Percentiles rank a stretch among this genome's conserved stretches.
Conservation (phyloP, 2,797 vertebrate species). For the Epinephelus awoara region DNA sequence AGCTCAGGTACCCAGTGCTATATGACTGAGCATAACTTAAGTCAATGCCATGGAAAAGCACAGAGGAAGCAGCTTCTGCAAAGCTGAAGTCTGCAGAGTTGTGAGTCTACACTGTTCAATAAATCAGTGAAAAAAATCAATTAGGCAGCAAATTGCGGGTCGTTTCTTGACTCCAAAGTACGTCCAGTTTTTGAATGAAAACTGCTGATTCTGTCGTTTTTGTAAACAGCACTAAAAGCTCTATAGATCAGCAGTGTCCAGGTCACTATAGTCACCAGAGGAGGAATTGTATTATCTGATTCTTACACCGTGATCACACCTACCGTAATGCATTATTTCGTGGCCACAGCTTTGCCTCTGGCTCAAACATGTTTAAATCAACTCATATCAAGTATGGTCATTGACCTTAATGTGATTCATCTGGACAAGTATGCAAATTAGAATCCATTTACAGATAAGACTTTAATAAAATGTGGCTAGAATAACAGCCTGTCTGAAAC, state of each 20-base stretch:
- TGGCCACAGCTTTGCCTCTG: slow-evolving; percentile 7
- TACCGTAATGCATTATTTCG: neutral
- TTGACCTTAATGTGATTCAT: slow-evolving; percentile 18
- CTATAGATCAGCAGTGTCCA: slow-evolving; percentile 18
- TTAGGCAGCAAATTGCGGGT: slow-evolving; percentile 33
- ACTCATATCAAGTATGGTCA: slow-evolving; percentile 8
- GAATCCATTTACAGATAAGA: slow-evolving; percentile 6
- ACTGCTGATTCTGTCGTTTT: slow-evolving; percentile 18
- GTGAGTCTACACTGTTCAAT: neutral
- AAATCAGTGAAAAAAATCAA: slow-evolving; percentile 24
- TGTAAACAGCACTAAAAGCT: neutral
- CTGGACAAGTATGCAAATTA: slow-evolving; percentile 21
- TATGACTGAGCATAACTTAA: neutral
- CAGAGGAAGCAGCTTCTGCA: slow-evolving; percentile 13
- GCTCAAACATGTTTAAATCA: slow-evolving; percentile 19
- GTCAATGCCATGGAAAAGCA: neutral
- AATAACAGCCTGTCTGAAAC: neutral
- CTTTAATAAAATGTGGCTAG: neutral
- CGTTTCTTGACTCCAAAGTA: slow-evolving; percentile 18
- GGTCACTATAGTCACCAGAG: neutral
- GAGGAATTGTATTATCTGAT: slow-evolving; percentile 5
- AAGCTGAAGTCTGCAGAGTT: neutral
- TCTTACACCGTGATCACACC: slow-evolving; percentile 19
- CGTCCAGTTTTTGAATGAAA: slow-evolving; percentile 30
- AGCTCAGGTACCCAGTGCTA: neutral